Evolutionary conservation across 2,888 invertebrate species (phyloP).

Genomic region (Pantelozetes paolii): DNA sequence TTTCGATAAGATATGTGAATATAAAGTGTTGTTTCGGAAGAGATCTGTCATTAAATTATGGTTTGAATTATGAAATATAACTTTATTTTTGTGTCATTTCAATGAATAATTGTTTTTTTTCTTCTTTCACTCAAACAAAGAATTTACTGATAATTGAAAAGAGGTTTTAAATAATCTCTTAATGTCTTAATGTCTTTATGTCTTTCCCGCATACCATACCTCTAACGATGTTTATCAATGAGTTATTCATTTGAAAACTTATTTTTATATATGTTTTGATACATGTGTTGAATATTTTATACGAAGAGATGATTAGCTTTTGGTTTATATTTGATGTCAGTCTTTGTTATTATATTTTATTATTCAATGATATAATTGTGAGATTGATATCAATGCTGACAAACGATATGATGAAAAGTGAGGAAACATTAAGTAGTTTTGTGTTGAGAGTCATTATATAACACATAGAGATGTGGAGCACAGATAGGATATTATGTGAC

Average conservation of each 20-base stretch:
- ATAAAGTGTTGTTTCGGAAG: not conserved
- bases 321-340: too few species aligned
- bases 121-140: too few species aligned
- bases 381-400: conserved; percentile 8
- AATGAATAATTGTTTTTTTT: not conserved
- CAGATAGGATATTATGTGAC: not conserved
- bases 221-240: not conserved
- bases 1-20: not conserved
- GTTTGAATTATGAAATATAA: not conserved
- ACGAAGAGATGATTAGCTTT: too few species aligned
- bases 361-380: not conserved
- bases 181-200: too few species aligned
- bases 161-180: not conserved
- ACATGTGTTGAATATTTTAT: too few species aligned
- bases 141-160: too few species aligned
- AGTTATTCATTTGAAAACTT: not conserved
- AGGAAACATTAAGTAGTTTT: not conserved
- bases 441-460: not conserved
- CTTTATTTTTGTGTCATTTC: not conserved
- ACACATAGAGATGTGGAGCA: not conserved
- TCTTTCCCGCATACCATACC: too few species aligned
- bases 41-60: not conserved
- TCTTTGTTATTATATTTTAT: not conserved
- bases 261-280: too few species aligned
- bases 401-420: not conserved